Percentiles rank a stretch among this genome's conserved stretches.
These are phyloP conservation scores for Drosophila subquinaria DNA, from an alignment of 2,888 invertebrate species.

Conservation along the genomic window DNA sequence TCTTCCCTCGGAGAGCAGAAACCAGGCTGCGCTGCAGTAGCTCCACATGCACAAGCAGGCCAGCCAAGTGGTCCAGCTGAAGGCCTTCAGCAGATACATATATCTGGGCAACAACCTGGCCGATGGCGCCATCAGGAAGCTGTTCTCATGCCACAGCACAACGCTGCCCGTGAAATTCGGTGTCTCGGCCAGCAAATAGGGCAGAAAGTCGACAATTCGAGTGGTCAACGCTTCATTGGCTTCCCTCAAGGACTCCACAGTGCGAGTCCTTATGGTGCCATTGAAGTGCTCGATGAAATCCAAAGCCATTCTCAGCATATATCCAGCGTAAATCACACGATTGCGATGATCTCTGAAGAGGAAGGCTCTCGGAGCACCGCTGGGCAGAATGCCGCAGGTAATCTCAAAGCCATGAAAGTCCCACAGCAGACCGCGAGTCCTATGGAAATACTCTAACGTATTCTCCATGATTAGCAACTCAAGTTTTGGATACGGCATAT, in stretches of 20 bases:
- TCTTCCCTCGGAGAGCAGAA: constrained; percentile 26
- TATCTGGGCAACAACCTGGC: constrained; percentile 51
- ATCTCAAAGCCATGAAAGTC: constrained; percentile 61
- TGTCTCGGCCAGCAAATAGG: constrained; percentile 49
- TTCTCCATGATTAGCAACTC: constrained; percentile 31
- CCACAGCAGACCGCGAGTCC: constrained; percentile 31
- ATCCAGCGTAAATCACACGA: constrained; percentile 56
- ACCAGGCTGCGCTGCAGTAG: constrained; percentile 58
- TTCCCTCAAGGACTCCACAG: constrained; percentile 21
- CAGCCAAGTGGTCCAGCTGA: constrained; percentile 38
- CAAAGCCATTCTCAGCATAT: constrained; percentile 59
- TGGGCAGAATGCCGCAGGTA: constrained; percentile 46
- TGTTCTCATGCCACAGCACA: constrained; percentile 55
- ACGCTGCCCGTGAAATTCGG: constrained; percentile 54
- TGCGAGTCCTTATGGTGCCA: constrained; percentile 46
- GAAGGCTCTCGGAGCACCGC: constrained; percentile 61
- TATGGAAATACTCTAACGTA: constrained; percentile 43
- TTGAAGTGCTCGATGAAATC: constrained; percentile 68
- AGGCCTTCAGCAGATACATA: constrained; percentile 58
- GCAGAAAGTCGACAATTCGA: constrained; percentile 58
- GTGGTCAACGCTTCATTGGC: constrained; percentile 39
- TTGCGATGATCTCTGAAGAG: constrained; percentile 53
- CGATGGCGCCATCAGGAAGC: constrained; percentile 56
- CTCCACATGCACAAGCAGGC: constrained; percentile 34
- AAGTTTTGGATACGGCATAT: constrained; percentile 62